These are phyloP conservation scores for Artibeus jamaicensis DNA, from an alignment of 2,797 vertebrate genomes.

Conservation along the genomic window DNA sequence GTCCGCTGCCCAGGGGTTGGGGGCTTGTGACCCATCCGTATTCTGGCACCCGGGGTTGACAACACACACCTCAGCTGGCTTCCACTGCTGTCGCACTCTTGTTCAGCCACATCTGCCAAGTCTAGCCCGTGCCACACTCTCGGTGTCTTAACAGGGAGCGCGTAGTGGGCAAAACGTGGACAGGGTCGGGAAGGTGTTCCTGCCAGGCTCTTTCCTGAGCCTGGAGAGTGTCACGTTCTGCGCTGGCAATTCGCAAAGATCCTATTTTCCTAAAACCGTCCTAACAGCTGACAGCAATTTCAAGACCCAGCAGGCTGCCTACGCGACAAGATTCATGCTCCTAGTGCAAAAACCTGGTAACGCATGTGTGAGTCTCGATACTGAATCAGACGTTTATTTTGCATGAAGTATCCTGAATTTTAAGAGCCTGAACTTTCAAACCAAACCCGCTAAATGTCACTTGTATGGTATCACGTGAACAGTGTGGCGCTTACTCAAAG, in stretches of 20 bases:
- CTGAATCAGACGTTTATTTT: neutral
- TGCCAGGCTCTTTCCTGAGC: neutral
- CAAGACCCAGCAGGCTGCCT: neutral
- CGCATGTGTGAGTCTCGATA: neutral
- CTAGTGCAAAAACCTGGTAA: neutral
- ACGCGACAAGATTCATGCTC: neutral
- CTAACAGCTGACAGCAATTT: neutral
- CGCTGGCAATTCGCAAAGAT: neutral
- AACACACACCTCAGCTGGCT: neutral
- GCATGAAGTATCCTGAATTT: neutral
- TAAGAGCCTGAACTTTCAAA: neutral
- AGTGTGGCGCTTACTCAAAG: neutral
- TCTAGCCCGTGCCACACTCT: neutral
- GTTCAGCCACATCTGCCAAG: neutral
- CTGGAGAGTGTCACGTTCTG: neutral
- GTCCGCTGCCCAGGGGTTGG: neutral
- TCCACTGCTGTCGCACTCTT: too few species aligned
- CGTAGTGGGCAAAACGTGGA: neutral
- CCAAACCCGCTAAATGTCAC: neutral
- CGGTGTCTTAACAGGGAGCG: fast-evolving
- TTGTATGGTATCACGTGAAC: neutral
- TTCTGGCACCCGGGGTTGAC: neutral
- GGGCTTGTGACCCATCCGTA: neutral
- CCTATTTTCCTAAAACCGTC: neutral
- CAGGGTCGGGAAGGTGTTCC: neutral